Evolutionary conservation across 2,888 invertebrate genomes (phyloP).

Genomic region (Clistopyga incitator): DNA sequence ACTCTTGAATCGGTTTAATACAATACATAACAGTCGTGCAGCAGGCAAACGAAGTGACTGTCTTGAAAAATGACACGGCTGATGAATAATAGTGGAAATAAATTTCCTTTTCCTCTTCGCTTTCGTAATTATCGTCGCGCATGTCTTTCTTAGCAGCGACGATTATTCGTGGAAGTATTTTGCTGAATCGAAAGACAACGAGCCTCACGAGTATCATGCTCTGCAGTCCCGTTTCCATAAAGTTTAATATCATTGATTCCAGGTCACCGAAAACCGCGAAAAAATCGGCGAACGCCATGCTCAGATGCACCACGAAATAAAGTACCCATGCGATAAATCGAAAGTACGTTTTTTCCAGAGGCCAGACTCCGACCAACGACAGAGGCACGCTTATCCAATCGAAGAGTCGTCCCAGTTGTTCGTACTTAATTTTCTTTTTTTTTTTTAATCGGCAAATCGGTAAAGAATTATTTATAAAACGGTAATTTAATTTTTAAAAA

Average conservation of each 20-base stretch:
- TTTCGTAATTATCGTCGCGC: slow-evolving; percentile 49
- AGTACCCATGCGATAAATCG: slow-evolving; percentile 60
- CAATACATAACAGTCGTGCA: slow-evolving; percentile 55
- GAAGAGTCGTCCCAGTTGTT: slow-evolving; percentile 26
- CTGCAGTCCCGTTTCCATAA: slow-evolving; percentile 65
- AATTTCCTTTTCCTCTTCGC: slow-evolving; percentile 61
- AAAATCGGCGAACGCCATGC: slow-evolving; percentile 64
- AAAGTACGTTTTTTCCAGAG: slow-evolving; percentile 54
- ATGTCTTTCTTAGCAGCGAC: slow-evolving; percentile 46
- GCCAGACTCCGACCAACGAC: slow-evolving; percentile 65
- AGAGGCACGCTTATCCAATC: slow-evolving; percentile 36
- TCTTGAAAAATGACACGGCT: slow-evolving; percentile 55
- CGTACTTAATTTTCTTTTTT: slow-evolving; percentile 4
- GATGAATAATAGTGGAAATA: slow-evolving; percentile 62
- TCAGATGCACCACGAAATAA: slow-evolving; percentile 60
- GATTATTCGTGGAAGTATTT: slow-evolving; percentile 56
- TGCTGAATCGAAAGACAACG: slow-evolving; percentile 63
- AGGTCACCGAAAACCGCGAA: slow-evolving; percentile 64
- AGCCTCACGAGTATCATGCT: slow-evolving; percentile 63
- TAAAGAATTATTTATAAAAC: background rate
- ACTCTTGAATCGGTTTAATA: slow-evolving; percentile 59
- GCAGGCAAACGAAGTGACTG: slow-evolving; percentile 43
- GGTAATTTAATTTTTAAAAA: background rate
- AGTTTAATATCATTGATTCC: slow-evolving; percentile 67
- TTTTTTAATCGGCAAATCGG: background rate